These are phyloP conservation scores for Chloropsis cyanopogon DNA, from an alignment of 2,113 vertebrate species.

Conservation along the genomic window DNA sequence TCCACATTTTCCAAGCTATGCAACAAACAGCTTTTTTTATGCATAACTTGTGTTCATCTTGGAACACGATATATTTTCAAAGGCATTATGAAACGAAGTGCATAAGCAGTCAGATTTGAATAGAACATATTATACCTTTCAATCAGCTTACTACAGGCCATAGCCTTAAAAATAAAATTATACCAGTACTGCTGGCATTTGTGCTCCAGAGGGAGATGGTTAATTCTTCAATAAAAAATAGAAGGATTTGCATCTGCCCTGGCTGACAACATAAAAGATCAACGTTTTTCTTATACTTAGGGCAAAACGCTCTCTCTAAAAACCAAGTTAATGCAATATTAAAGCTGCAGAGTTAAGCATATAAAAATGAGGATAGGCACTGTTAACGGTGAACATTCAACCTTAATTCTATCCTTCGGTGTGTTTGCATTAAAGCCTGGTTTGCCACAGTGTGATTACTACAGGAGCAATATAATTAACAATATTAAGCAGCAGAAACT, in stretches of 20 bases:
- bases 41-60: constrained; percentile 34
- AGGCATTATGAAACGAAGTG: constrained; percentile 36
- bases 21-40: constrained; percentile 46
- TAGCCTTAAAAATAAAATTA: constrained; percentile 60
- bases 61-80: constrained; percentile 41
- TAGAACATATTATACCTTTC: constrained; percentile 48
- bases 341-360: constrained; percentile 47
- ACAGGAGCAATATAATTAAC: background rate
- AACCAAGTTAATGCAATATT: constrained; percentile 55
- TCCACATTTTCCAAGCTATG: constrained; percentile 44
- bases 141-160: constrained; percentile 44
- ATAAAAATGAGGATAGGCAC: constrained; percentile 23
- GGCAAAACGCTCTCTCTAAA: background rate
- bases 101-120: constrained; percentile 55
- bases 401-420: background rate
- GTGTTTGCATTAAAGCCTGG: background rate
- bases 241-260: constrained; percentile 54
- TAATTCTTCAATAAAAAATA: constrained; percentile 61
- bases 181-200: constrained; percentile 39
- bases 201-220: constrained; percentile 53
- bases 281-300: constrained; percentile 35
- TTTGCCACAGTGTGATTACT: background rate
- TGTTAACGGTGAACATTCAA: background rate
- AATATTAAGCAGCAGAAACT: background rate
- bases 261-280: constrained; percentile 55